These are phyloP conservation scores for Branchipolynoe longqiensis DNA, from an alignment of 2,888 invertebrate genomes.

Conservation along the genomic window DNA sequence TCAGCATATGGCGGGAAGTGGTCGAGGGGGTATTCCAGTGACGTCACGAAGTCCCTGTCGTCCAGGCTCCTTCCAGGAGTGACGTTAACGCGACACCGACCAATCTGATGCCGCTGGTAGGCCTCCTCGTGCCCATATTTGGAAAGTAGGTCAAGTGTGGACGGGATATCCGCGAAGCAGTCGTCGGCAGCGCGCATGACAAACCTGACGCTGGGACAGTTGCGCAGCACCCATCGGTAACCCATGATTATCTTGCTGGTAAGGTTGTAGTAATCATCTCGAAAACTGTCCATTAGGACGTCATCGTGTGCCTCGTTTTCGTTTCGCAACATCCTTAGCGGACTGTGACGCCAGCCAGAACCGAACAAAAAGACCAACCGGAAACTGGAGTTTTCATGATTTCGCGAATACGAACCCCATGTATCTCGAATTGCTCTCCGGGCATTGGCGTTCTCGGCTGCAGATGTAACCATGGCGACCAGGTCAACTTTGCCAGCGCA, in stretches of 20 bases:
- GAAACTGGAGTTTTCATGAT: background rate
- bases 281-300: background rate
- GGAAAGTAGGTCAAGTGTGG: background rate
- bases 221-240: background rate
- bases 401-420: constrained; percentile 1
- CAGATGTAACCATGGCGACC: background rate
- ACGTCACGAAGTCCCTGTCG: background rate
- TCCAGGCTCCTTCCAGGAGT: background rate
- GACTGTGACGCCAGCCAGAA: background rate
- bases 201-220: background rate
- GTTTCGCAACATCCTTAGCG: background rate
- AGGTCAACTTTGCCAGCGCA: background rate
- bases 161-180: background rate
- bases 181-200: background rate
- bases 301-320: background rate
- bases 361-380: background rate
- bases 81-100: background rate
- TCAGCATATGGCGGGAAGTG: constrained; percentile 11
- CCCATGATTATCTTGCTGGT: background rate
- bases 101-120: constrained; percentile 1
- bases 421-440: background rate
- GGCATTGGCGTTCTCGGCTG: background rate
- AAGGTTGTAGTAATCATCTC: background rate
- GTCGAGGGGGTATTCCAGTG: constrained; percentile 1
- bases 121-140: background rate